Conservation (phyloP, 53 echinoderm and acorn worm genomes). For the Luidia sarsii region DNA sequence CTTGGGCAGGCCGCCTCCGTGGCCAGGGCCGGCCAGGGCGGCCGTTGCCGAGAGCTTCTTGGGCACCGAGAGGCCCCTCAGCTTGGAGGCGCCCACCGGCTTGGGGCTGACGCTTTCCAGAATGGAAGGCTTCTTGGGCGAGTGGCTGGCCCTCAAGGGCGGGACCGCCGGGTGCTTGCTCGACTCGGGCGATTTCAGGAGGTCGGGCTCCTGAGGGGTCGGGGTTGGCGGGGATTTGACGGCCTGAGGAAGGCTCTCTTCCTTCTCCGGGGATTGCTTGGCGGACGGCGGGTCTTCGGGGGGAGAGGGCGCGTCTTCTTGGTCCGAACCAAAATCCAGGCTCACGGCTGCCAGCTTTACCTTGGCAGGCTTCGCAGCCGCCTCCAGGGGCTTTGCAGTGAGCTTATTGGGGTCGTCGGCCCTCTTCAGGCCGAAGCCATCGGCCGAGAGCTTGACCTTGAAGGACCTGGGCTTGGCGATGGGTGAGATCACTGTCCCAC, state of each 20-base stretch:
- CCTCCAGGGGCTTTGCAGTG: not conserved
- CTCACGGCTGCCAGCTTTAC: slow-evolving; percentile 5
- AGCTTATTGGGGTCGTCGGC: not conserved
- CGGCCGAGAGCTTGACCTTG: slow-evolving; percentile 37
- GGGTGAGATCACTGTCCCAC: slow-evolving; percentile 3
- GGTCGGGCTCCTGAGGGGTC: not conserved
- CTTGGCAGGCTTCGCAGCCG: slow-evolving; percentile 10
- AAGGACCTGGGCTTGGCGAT: slow-evolving; percentile 7
- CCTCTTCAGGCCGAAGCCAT: slow-evolving; percentile 4
- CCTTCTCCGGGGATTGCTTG: not conserved
- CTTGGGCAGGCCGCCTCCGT: slow-evolving; percentile 52
- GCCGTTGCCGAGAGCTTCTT: slow-evolving; percentile 63
- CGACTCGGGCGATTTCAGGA: not conserved
- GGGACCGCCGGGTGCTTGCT: slow-evolving; percentile 44
- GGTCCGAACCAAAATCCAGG: slow-evolving; percentile 9
- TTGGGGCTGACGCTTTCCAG: slow-evolving; percentile 46
- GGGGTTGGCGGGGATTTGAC: slow-evolving; percentile 12
- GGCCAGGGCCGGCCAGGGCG: slow-evolving; percentile 20
- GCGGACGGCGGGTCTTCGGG: slow-evolving; percentile 3
- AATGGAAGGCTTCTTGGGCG: slow-evolving; percentile 68
- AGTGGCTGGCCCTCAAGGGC: slow-evolving; percentile 58
- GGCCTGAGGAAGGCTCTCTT: not conserved
- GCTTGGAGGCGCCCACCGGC: slow-evolving; percentile 53
- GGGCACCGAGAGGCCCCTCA: slow-evolving; percentile 82
- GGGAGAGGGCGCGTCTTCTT: not conserved